phyloP scores from a whole-genome alignment of 2,797 vertebrate species.

The Vespertilio murinus region DNA sequence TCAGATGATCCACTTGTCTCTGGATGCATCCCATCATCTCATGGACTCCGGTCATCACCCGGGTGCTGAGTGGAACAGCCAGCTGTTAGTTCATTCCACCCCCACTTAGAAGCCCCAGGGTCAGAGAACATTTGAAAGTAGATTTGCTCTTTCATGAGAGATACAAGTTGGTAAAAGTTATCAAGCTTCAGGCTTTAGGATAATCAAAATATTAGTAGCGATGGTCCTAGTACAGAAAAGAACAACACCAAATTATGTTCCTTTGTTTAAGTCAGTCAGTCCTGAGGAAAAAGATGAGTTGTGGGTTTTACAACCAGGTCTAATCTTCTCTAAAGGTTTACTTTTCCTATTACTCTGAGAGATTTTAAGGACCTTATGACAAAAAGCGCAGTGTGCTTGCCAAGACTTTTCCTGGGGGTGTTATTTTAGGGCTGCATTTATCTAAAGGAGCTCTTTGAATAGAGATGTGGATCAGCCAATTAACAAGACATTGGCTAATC shows the following conservation, averaged over 20 bases:
- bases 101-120: background rate
- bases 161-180: background rate
- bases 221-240: background rate
- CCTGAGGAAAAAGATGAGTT: background rate
- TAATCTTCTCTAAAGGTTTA: slow-evolving; percentile 55
- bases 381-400: slow-evolving; percentile 33
- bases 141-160: background rate
- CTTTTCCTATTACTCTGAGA: slow-evolving; percentile 61
- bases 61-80: slow-evolving; percentile 79
- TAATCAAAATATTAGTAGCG: slow-evolving; percentile 8
- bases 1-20: slow-evolving; percentile 82
- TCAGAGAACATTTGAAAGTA: slow-evolving; percentile 35
- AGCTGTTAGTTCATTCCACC: slow-evolving; percentile 47
- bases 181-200: background rate
- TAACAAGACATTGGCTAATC: slow-evolving; percentile 59
- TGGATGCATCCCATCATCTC: slow-evolving; percentile 86
- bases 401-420: slow-evolving; percentile 39
- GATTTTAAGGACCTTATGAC: slow-evolving; percentile 31
- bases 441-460: slow-evolving; percentile 70
- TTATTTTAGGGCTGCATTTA: slow-evolving; percentile 63
- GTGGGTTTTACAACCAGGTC: background rate
- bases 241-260: background rate
- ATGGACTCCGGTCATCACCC: slow-evolving; percentile 80
- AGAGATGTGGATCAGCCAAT: slow-evolving; percentile 45
- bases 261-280: slow-evolving; percentile 31